Evolutionary conservation across 2,888 invertebrate species (phyloP), one percentile per base, ranked within the genome.

Genomic region (Meliscaeva auricollis): DNA sequence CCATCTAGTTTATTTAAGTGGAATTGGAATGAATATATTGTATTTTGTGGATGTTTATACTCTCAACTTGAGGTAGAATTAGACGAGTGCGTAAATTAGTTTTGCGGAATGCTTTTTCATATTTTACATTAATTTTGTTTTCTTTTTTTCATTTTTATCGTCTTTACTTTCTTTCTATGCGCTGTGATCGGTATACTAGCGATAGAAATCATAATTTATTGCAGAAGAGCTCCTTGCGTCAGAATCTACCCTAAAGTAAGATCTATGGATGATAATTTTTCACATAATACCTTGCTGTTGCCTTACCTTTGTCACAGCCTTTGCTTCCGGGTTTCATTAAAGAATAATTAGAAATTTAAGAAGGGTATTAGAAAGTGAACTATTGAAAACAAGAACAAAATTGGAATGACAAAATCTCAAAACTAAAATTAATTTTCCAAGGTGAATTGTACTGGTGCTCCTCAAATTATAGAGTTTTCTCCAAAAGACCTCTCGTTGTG

Each of bases 171-270:
- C n/a, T 64, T 30, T 52, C 13, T 17, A 1, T 15, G 15, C 54
- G 1, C 4, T 17, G 9, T 9, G 11, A 35, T 35, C 52, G 64
- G 48, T 32, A 22, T 15, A 13, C 0, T 73, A 78, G 89, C 89
- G 91, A 91, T 91, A 90, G 89, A 88, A 90, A 91, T 91, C 91
- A 91, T 90, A 91, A 91, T 91, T 91, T 91, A 91, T 91, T 90
- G 89, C 90, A 90, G 80, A 85, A 72, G 76, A 80, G 54, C 72
- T 76, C 35, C 46, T 72, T 66, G 52, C 26, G 41, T 62, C 58
- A 44, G 22, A 52, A 32, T 26, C 46, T 26, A 41, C 56, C 56
- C 56, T 17, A 75, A 52, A 35, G 62, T 11, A 17, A 68, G 17
- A 26, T 22, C 54, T 48, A 38, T 62, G 56, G 46, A 68, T 52